Conservation (phyloP, 2,797 vertebrate genomes). For the Podarcis siculus region DNA sequence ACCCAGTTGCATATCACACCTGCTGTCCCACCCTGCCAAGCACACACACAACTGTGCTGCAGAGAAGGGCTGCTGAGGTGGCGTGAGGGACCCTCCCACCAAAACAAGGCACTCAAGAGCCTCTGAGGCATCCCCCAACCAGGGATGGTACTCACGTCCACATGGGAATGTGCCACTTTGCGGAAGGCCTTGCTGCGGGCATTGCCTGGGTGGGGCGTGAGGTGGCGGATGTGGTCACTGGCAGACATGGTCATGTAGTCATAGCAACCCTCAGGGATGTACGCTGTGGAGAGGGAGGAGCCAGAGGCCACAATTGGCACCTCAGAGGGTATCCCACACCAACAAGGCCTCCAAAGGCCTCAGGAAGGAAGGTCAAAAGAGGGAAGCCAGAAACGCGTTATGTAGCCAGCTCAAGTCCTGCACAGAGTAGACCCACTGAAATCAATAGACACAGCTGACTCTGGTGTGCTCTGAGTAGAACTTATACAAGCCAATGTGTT, state of each 20-base stretch:
- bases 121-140: background rate
- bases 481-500: no score
- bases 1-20: background rate
- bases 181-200: conserved; percentile 54
- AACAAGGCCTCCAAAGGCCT: background rate
- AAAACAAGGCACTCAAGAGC: background rate
- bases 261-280: conserved; percentile 81
- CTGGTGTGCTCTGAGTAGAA: no score
- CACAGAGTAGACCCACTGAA: no score
- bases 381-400: no score
- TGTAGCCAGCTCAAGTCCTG: no score
- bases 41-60: background rate
- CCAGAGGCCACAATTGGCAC: background rate
- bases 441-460: no score
- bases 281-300: conserved; percentile 73
- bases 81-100: no score
- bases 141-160: conserved; percentile 79
- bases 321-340: no score
- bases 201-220: conserved; percentile 72
- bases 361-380: no score
- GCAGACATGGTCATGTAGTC: conserved; percentile 88
- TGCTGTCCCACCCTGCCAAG: background rate
- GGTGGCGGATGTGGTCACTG: conserved; percentile 81
- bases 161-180: conserved; percentile 83
- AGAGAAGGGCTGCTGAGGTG: background rate